Evolutionary conservation across 1,140 invertebrate species (phyloP).

Genomic region (Goniozus legneri): DNA sequence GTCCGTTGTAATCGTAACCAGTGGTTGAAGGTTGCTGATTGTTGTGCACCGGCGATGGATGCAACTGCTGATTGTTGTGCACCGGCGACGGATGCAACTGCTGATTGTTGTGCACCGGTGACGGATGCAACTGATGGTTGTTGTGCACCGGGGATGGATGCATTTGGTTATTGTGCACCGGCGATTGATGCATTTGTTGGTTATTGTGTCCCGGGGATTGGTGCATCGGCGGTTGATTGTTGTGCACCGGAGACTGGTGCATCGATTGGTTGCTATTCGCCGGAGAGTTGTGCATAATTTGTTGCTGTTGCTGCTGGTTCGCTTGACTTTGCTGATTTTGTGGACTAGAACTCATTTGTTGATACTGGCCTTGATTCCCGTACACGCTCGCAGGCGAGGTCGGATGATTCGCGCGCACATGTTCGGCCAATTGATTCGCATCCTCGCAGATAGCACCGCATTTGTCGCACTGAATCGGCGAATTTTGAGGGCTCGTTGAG

Average conservation of each 20-base stretch:
- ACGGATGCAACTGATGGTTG: constrained; percentile 25
- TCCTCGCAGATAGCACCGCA: constrained; percentile 75
- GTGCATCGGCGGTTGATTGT: constrained; percentile 12
- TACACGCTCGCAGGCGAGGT: constrained; percentile 50
- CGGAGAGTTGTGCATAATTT: too few species aligned
- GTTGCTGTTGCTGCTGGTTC: constrained; percentile 16
- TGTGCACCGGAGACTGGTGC: constrained; percentile 26
- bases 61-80: constrained; percentile 17
- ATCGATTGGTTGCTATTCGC: too few species aligned
- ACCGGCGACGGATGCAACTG: constrained; percentile 17
- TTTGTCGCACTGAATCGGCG: constrained; percentile 72
- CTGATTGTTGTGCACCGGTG: constrained; percentile 35
- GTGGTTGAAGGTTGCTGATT: too few species aligned
- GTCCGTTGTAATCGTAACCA: constrained; percentile 42
- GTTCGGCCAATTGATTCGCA: constrained; percentile 66
- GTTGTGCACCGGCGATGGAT: constrained; percentile 30
- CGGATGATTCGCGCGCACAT: constrained; percentile 66
- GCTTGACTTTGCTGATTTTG: constrained; percentile 23
- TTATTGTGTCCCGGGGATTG: not conserved
- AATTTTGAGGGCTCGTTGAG: constrained; percentile 63
- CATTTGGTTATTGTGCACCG: constrained; percentile 31
- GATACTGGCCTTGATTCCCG: constrained; percentile 37
- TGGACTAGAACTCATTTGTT: constrained; percentile 32
- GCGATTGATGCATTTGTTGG: constrained; percentile 31
- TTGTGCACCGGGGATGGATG: constrained; percentile 8